Evolutionary conservation across 2,113 vertebrate genomes (phyloP).

Genomic region (Sinocyclocheilus anophthalmus): DNA sequence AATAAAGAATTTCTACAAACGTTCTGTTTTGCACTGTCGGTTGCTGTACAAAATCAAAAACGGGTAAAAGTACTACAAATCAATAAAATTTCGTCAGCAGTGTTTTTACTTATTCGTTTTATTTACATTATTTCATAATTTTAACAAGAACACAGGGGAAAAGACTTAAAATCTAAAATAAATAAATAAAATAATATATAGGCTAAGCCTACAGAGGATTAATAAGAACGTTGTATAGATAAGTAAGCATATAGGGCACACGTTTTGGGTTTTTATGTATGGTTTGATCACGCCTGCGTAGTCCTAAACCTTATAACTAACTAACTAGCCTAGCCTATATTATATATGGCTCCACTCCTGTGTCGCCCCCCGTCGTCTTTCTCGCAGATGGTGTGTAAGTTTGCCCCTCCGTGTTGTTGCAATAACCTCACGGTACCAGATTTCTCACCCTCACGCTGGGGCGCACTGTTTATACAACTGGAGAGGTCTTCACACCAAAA

Average conservation of each 20-base stretch:
- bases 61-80: background rate
- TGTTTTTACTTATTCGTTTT: background rate
- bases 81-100: background rate
- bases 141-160: background rate
- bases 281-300: background rate
- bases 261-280: background rate
- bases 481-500: conserved; percentile 76
- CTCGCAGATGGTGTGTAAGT: conserved; percentile 82
- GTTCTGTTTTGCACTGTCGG: background rate
- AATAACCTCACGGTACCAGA: conserved; percentile 69
- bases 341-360: conserved; percentile 54
- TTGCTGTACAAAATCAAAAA: background rate
- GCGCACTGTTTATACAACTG: conserved; percentile 81
- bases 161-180: background rate
- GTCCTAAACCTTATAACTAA: conserved; percentile 49
- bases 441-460: conserved; percentile 64
- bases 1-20: background rate
- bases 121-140: background rate
- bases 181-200: background rate
- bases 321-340: conserved; percentile 53
- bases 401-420: conserved; percentile 82
- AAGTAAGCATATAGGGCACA: background rate
- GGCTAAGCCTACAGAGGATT: background rate
- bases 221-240: background rate
- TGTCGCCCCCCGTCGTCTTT: conserved; percentile 66